Conservation (phyloP, 2,797 vertebrate species). For the Manis pentadactyla region DNA sequence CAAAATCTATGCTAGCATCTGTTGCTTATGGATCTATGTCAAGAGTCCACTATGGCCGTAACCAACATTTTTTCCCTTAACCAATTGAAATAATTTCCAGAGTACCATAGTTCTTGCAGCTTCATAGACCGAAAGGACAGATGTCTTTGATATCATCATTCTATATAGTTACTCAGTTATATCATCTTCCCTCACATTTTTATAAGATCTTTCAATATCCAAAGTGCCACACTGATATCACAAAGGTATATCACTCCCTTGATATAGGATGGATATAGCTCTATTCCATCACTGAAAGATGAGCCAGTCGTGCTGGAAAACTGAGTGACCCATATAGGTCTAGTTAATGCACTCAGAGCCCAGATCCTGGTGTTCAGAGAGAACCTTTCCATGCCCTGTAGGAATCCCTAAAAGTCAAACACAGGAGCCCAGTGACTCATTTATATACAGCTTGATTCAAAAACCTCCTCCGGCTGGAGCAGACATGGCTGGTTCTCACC, state of each 20-base stretch:
- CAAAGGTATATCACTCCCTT: not conserved
- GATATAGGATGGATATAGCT: fast-evolving
- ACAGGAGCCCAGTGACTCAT: not conserved
- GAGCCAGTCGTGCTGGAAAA: fast-evolving
- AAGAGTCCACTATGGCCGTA: not conserved
- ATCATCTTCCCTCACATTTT: not conserved
- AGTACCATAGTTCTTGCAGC: not conserved
- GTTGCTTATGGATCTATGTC: not conserved
- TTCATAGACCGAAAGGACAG: too few relatives aligned
- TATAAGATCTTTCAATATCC: too few relatives aligned
- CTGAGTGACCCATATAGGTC: not conserved
- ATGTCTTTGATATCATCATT: not conserved
- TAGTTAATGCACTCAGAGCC: not conserved
- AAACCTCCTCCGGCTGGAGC: too few relatives aligned
- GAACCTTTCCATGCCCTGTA: fast-evolving
- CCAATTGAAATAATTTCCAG: not conserved
- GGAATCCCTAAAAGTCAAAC: too few relatives aligned
- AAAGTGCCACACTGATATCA: fast-evolving
- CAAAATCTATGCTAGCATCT: not conserved
- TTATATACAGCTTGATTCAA: too few relatives aligned
- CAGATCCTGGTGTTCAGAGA: fast-evolving
- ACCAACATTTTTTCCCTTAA: too few relatives aligned
- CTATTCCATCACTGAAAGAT: too few relatives aligned
- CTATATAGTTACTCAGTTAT: not conserved
- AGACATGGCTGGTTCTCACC: too few relatives aligned